A percentile compares a stretch with the other conserved stretches of the same genome.
phyloP scores from a whole-genome alignment of 2,888 invertebrate genomes.

The Spicauda simplicius region DNA sequence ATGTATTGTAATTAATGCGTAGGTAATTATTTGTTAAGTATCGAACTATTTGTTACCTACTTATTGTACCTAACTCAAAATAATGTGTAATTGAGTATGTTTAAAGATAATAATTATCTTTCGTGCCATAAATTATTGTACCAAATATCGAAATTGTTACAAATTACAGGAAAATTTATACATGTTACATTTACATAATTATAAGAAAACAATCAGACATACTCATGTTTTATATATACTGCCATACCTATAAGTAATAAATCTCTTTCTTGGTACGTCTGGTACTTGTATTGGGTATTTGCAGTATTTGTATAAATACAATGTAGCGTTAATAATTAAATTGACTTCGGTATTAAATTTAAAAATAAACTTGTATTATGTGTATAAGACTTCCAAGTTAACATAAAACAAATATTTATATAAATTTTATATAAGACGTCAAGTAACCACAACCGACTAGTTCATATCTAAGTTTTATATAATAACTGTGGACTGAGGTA shows the following conservation, averaged over 20 bases:
- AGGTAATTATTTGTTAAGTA: neutral
- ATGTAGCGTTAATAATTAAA: neutral
- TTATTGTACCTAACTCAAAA: slow-evolving; percentile 18
- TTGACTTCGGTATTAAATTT: neutral
- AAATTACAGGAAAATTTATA: neutral
- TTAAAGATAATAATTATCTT: slow-evolving; percentile 7
- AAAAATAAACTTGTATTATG: neutral
- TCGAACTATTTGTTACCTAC: slow-evolving; percentile 37
- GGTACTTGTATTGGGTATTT: too few relatives aligned
- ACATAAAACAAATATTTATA: neutral
- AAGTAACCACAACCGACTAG: neutral
- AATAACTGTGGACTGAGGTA: slow-evolving; percentile 23
- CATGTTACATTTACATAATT: neutral
- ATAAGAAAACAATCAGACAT: neutral
- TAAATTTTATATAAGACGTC: neutral
- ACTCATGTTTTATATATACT: neutral
- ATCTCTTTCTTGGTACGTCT: neutral
- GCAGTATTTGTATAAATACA: neutral
- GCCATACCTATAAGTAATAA: neutral
- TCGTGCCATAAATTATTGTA: slow-evolving; percentile 26
- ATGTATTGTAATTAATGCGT: neutral
- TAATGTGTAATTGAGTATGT: neutral
- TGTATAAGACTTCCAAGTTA: neutral
- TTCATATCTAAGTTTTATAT: slow-evolving; percentile 1
- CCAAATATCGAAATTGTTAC: slow-evolving; percentile 19